Conservation (phyloP, 2,888 invertebrate species). For the Scaptomyza tumidula region DNA sequence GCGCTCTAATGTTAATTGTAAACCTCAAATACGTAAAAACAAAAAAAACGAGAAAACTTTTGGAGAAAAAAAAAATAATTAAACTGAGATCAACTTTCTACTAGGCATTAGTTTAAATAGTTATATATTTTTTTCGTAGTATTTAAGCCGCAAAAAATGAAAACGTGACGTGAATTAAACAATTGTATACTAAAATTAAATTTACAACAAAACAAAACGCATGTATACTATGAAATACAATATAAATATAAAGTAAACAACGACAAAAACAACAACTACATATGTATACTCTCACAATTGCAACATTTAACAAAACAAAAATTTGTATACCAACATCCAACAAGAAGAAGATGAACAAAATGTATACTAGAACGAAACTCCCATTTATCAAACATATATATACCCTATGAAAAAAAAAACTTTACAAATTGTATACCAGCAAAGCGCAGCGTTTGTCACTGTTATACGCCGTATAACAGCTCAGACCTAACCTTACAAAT, state of each 20-base stretch:
- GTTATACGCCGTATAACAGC: slow-evolving; percentile 52
- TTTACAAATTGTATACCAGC: slow-evolving; percentile 56
- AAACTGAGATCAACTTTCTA: slow-evolving; percentile 41
- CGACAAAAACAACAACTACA: slow-evolving; percentile 5
- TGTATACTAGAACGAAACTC: slow-evolving; percentile 59
- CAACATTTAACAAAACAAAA: slow-evolving; percentile 6
- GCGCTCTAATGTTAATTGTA: slow-evolving; percentile 50
- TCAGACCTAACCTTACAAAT: slow-evolving; percentile 23
- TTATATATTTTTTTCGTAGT: slow-evolving; percentile 68
- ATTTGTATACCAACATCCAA: slow-evolving; percentile 39
- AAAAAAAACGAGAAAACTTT: slow-evolving; percentile 10
- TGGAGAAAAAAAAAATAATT: not conserved
- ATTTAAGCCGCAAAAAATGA: slow-evolving; percentile 42
- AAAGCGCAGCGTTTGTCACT: slow-evolving; percentile 28
- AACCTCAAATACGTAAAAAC: slow-evolving; percentile 65
- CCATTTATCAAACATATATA: slow-evolving; percentile 50
- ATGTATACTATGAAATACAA: slow-evolving; percentile 61
- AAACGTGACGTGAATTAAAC: slow-evolving; percentile 41
- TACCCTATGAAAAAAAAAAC: slow-evolving; percentile 9
- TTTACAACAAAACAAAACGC: slow-evolving; percentile 41
- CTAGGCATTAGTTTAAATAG: slow-evolving; percentile 68
- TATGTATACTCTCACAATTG: slow-evolving; percentile 40
- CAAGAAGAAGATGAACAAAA: slow-evolving; percentile 45
- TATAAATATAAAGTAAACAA: slow-evolving; percentile 10
- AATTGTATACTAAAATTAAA: slow-evolving; percentile 69